Percentiles rank a stretch among this genome's conserved stretches.
These are phyloP conservation scores for Percopsis transmontana DNA, from an alignment of 2,113 vertebrate species.

Conservation along the genomic window DNA sequence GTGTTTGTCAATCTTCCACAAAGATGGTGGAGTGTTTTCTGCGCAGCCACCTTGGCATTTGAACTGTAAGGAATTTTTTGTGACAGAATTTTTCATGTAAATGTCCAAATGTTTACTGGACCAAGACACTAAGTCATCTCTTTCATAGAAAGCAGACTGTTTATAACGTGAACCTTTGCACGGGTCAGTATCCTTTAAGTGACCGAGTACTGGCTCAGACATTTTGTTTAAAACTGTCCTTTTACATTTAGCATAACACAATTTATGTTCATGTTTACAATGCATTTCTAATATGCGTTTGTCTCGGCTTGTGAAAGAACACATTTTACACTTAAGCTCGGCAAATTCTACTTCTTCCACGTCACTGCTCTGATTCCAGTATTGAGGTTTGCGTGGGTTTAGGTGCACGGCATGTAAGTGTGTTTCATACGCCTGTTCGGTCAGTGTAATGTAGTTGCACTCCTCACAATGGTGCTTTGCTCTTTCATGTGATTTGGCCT, in stretches of 20 bases:
- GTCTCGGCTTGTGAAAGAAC: constrained; percentile 80
- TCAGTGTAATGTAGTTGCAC: constrained; percentile 85
- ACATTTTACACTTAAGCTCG: constrained; percentile 78
- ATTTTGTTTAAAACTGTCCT: constrained; percentile 15
- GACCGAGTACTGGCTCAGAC: constrained; percentile 15
- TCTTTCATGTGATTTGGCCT: constrained; percentile 86
- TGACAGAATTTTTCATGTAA: constrained; percentile 80
- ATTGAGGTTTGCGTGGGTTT: constrained; percentile 75
- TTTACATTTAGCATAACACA: constrained; percentile 37
- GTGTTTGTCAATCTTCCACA: constrained; percentile 83
- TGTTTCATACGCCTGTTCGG: constrained; percentile 83
- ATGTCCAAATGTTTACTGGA: constrained; percentile 80
- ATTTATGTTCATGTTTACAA: constrained; percentile 76
- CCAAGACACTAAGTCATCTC: constrained; percentile 57
- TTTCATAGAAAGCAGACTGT: constrained; percentile 34
- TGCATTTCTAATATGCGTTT: constrained; percentile 83
- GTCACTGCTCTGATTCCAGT: constrained; percentile 72
- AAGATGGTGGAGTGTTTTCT: constrained; percentile 75
- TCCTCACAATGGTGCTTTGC: constrained; percentile 89
- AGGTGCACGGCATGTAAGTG: constrained; percentile 83
- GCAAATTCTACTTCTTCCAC: constrained; percentile 66
- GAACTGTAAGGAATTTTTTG: constrained; percentile 80
- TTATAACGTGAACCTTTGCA: constrained; percentile 36
- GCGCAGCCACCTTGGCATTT: constrained; percentile 74
- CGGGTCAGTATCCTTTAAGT: constrained; percentile 8